These are phyloP conservation scores for Laupala kohalensis DNA, from an alignment of 1,140 invertebrate species.

Conservation along the genomic window DNA sequence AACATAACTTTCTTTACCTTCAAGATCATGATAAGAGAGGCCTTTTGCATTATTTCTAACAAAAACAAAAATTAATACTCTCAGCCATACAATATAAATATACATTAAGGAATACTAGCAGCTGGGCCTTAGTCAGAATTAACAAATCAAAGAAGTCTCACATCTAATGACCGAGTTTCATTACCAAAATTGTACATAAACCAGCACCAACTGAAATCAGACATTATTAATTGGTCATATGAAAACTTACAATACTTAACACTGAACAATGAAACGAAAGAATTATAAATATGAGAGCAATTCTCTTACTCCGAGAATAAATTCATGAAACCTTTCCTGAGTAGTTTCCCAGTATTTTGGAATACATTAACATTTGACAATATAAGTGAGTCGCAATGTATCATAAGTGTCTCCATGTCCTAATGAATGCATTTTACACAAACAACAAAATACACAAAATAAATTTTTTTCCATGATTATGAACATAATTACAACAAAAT, in stretches of 20 bases:
- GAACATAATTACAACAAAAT: not conserved
- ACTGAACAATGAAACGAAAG: not conserved
- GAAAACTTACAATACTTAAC: not conserved
- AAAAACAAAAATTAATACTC: no score
- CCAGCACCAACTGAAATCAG: not conserved
- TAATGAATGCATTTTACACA: not conserved
- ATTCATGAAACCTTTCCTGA: not conserved
- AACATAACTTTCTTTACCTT: no score
- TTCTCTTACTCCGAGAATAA: not conserved
- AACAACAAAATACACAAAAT: not conserved
- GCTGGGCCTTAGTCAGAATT: not conserved
- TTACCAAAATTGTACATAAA: not conserved
- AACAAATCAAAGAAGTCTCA: not conserved
- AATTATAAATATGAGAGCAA: not conserved
- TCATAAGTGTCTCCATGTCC: not conserved
- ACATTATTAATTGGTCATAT: not conserved
- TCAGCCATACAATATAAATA: no score
- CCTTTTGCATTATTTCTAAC: no score
- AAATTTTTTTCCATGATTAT: not conserved
- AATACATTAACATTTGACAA: not conserved
- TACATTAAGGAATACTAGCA: not conserved
- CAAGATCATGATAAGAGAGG: no score
- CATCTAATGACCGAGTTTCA: not conserved
- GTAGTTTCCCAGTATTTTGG: not conserved
- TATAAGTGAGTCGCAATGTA: not conserved